Evolutionary conservation across 2,888 invertebrate species (phyloP).

Genomic region (Lycocerus yunnanus): DNA sequence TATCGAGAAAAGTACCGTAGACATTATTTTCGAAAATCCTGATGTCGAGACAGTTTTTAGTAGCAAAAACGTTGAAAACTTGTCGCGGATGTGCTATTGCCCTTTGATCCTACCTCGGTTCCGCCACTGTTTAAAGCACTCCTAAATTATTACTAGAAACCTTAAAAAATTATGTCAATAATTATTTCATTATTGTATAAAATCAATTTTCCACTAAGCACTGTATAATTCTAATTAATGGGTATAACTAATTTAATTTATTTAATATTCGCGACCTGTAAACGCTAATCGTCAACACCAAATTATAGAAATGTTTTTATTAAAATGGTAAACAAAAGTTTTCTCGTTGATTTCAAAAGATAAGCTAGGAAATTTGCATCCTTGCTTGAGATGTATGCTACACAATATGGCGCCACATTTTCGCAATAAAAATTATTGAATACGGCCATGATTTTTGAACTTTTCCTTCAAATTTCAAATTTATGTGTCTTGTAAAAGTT

Average conservation of each 20-base stretch:
- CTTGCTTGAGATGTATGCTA: neutral
- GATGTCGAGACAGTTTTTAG: neutral
- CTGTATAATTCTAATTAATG: neutral
- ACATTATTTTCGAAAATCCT: neutral
- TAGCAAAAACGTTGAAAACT: neutral
- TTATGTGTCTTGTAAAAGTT: neutral
- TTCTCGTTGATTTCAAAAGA: neutral
- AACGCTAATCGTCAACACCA: neutral
- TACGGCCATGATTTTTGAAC: neutral
- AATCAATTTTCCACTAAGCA: neutral
- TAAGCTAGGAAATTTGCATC: neutral
- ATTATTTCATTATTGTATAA: neutral
- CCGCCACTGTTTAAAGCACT: neutral
- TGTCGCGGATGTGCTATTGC: neutral
- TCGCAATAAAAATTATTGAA: slow-evolving; percentile 2
- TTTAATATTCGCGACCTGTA: neutral
- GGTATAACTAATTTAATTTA: neutral
- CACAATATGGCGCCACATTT: slow-evolving; percentile 2
- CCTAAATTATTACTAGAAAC: neutral
- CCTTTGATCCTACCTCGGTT: neutral
- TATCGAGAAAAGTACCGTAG: neutral
- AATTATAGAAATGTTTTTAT: neutral
- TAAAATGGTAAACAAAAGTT: neutral
- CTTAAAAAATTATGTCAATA: neutral
- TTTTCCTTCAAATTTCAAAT: slow-evolving; percentile 4